Evolutionary conservation across 2,888 invertebrate genomes (phyloP).

Genomic region (Dryadula phaetusa): DNA sequence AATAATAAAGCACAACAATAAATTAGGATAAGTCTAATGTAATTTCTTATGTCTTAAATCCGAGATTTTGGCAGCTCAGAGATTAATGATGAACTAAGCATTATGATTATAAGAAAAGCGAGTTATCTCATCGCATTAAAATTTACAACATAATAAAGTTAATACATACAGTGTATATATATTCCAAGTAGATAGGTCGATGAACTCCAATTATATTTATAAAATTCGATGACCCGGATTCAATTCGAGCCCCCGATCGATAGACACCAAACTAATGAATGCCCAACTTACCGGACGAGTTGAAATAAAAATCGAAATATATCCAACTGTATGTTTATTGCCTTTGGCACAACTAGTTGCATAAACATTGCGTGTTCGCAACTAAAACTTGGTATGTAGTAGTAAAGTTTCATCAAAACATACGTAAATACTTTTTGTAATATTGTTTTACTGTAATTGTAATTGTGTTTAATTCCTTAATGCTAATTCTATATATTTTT

Average conservation of each 20-base stretch:
- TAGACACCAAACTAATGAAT: conserved; percentile 54
- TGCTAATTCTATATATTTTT: not conserved
- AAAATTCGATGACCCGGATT: conserved; percentile 56
- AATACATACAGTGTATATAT: conserved; percentile 42
- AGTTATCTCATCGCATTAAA: not conserved
- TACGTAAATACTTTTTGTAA: not conserved
- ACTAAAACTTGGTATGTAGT: conserved; percentile 46
- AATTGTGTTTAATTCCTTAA: not conserved
- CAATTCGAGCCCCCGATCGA: conserved; percentile 57
- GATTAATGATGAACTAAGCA: not conserved
- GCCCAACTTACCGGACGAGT: conserved; percentile 52
- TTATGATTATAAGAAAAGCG: not conserved
- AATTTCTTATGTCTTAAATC: not conserved
- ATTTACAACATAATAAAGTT: not conserved
- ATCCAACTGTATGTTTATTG: conserved; percentile 64
- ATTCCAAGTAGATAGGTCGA: conserved; percentile 39
- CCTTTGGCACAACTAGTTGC: conserved; percentile 60
- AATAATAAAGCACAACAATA: not conserved
- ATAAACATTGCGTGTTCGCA: conserved; percentile 52
- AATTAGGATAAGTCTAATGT: not conserved
- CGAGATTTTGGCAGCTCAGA: not conserved
- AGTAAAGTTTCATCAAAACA: conserved; percentile 19
- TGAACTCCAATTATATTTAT: conserved; percentile 46
- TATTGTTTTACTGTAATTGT: not conserved
- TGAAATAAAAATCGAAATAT: conserved; percentile 68